Base-by-base conservation (phyloP, 2,797 vertebrate genomes). In the Philypnodon macrostomus region DNA sequence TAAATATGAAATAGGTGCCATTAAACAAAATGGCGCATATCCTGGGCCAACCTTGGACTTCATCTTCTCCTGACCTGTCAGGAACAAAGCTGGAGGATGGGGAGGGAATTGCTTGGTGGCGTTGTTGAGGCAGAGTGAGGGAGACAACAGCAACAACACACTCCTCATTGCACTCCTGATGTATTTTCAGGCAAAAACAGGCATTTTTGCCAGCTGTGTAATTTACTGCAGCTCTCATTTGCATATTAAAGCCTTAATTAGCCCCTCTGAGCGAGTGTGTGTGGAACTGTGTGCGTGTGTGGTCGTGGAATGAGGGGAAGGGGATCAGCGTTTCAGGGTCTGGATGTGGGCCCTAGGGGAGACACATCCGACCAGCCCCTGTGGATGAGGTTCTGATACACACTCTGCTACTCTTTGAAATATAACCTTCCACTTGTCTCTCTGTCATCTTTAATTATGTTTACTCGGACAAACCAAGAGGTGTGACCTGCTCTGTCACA, bases 201-300 rank as follows among this genome's bases (percentile, higher is more conserved):
- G 94, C 93, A 91, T 94, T 95, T 95, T 96, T 95, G 92, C 93
- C 92, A 95, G 93, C 93, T 96, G 95, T 90, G 88, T 94, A 95
- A 96, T 98, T 95, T 94, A 92, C 90, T 91, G 88, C 86, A 75
- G 83, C 89, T 90, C 92, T 93, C 90, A 97, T 98, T 98, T 98
- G 90, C 95, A 98, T 98, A 96, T 95, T 95, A 94, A 97, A 90
- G 93, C 93, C 93, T 93, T 98, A 98, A 98, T 98, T 95, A 98
- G 93, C 92, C 93, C 94, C 95, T 95, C 91, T 85, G 94, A 93
- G 95, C 90, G 70, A 55, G 65, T 70, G 70, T 66, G 66, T 63
- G 67, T 42, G 47, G n/a, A n/a, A n/a, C n/a, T 18, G 17, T 44
- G 47, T 49, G 47, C 38, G 57, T 74, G 90, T 88, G 89, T 73